Evolutionary conservation across 2,888 invertebrate genomes (phyloP).

Genomic region (Ceraclea dissimilis): DNA sequence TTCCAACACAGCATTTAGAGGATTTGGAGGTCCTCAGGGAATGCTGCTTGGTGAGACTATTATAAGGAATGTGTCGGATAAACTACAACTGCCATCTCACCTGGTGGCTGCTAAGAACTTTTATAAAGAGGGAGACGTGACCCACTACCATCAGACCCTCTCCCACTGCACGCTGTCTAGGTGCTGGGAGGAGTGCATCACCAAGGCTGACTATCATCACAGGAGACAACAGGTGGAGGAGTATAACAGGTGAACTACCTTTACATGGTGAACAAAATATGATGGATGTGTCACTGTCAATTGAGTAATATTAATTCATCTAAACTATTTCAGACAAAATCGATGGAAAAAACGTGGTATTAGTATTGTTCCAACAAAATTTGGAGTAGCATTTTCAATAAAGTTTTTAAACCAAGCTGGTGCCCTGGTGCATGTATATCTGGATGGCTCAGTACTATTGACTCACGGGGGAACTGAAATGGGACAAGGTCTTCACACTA

Average conservation of each 20-base stretch:
- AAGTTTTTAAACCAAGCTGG: constrained; percentile 77
- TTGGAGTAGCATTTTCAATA: constrained; percentile 75
- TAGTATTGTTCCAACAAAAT: constrained; percentile 73
- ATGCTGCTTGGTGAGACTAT: constrained; percentile 81
- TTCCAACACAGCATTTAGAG: constrained; percentile 89
- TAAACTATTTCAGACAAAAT: constrained; percentile 51
- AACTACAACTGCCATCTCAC: constrained; percentile 54
- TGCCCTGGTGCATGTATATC: constrained; percentile 80
- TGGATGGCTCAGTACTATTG: constrained; percentile 80
- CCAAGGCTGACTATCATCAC: constrained; percentile 55
- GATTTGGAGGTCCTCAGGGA: constrained; percentile 87
- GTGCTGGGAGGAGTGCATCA: constrained; percentile 75
- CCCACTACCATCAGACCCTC: constrained; percentile 70
- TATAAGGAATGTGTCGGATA: constrained; percentile 66
- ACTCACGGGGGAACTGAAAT: constrained; percentile 94
- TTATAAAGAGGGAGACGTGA: constrained; percentile 68
- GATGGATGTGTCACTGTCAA: too few relatives aligned
- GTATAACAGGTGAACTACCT: constrained; percentile 65
- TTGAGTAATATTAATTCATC: too few relatives aligned
- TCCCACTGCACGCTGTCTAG: constrained; percentile 61
- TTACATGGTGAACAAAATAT: too few relatives aligned
- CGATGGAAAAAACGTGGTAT: constrained; percentile 85
- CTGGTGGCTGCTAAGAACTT: constrained; percentile 68
- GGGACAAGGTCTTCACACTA: constrained; percentile 94
- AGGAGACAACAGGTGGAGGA: constrained; percentile 51